Evolutionary conservation across 2,888 invertebrate genomes (phyloP).

Genomic region (Metopia argyrocephala): DNA sequence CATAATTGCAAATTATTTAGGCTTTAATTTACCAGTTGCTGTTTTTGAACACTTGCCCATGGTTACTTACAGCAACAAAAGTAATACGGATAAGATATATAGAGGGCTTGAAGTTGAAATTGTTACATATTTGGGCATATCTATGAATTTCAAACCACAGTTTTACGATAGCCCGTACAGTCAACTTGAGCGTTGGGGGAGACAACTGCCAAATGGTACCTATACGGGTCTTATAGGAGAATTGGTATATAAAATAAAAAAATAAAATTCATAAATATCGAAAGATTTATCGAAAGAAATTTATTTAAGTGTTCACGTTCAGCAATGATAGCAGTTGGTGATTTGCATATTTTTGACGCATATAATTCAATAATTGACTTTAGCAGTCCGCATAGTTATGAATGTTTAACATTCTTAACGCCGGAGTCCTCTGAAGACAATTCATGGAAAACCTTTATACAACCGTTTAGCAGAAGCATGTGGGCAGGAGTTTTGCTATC

Average conservation of each 20-base stretch:
- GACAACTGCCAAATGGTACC: conserved; percentile 82
- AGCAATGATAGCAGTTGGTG: conserved; percentile 87
- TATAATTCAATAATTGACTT: conserved; percentile 85
- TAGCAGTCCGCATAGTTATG: conserved; percentile 87
- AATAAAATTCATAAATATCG: too few relatives aligned
- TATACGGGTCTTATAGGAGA: conserved; percentile 87
- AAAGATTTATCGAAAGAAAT: neutral
- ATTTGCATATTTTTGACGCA: conserved; percentile 86
- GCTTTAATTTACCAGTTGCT: conserved; percentile 70
- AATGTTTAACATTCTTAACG: conserved; percentile 90
- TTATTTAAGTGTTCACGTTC: conserved; percentile 72
- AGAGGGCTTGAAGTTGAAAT: conserved; percentile 75
- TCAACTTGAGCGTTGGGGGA: conserved; percentile 84
- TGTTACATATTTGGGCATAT: conserved; percentile 81
- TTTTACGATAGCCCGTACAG: conserved; percentile 84
- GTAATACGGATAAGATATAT: conserved; percentile 57
- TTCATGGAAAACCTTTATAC: conserved; percentile 89
- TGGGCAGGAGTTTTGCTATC: conserved; percentile 87
- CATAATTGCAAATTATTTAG: conserved; percentile 65
- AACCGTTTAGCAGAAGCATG: conserved; percentile 88
- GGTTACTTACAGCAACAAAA: conserved; percentile 68
- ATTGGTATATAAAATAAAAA: conserved; percentile 80
- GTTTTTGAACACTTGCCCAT: conserved; percentile 75
- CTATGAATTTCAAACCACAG: conserved; percentile 85
- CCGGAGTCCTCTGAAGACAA: conserved; percentile 89